phyloP scores from a whole-genome alignment of 2,113 vertebrate species.

The Oryzias javanicus region DNA sequence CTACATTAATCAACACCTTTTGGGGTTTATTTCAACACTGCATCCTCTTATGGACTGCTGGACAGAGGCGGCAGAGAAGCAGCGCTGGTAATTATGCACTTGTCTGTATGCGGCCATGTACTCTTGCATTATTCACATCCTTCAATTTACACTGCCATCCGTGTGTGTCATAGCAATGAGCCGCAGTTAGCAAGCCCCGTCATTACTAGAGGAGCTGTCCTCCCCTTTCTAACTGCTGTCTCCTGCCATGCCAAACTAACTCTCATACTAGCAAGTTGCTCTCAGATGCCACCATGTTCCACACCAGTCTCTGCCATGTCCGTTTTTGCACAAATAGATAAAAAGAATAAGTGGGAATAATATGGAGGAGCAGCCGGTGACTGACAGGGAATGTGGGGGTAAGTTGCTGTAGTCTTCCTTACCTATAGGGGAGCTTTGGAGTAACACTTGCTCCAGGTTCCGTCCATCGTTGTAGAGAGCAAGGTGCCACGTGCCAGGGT shows the following conservation, averaged over 20 bases:
- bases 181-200: conserved; percentile 68
- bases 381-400: background rate
- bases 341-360: conserved; percentile 8
- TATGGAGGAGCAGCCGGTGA: background rate
- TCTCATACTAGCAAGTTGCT: conserved; percentile 50
- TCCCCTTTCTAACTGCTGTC: conserved; percentile 54
- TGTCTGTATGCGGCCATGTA: conserved; percentile 67
- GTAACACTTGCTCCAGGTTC: conserved; percentile 90
- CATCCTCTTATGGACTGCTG: conserved; percentile 46
- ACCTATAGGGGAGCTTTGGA: conserved; percentile 92
- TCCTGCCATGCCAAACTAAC: conserved; percentile 43
- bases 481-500: conserved; percentile 94
- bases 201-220: conserved; percentile 67
- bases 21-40: conserved; percentile 32
- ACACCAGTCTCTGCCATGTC: conserved; percentile 23
- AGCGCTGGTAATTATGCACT: conserved; percentile 70
- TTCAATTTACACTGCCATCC: conserved; percentile 65
- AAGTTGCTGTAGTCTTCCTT: conserved; percentile 54
- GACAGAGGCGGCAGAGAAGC: conserved; percentile 58
- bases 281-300: conserved; percentile 52
- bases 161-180: conserved; percentile 68
- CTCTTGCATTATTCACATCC: conserved; percentile 72
- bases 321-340: conserved; percentile 4
- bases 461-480: conserved; percentile 97
- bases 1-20: conserved; percentile 9